Base-by-base conservation (phyloP, 2,888 invertebrate species). In the Lamproptera curius region DNA sequence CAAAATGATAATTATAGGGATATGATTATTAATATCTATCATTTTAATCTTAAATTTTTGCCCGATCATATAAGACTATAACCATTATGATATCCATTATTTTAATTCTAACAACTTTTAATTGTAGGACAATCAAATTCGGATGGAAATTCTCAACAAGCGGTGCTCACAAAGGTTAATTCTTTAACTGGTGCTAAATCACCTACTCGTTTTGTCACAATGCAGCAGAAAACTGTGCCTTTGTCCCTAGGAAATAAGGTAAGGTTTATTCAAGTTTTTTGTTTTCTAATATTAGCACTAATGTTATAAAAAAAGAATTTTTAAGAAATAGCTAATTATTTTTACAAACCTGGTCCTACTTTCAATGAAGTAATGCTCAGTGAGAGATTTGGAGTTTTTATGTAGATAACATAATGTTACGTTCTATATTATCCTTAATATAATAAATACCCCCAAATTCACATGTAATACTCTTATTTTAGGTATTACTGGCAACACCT, bases 401-500 rank as follows among this genome's bases (percentile, higher is more conserved):
- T 31, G 8, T 5, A 39, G 16, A 34, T 38, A 31, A 35, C 34
- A 1, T 34, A 6, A 16, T 2, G 11, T 31, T 20, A 20, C 20
- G 6, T 20, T 20, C 6, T 6, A 20, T 5, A 20, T 20, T 20
- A 20, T 37, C 3, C 28, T 28, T 10, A 35, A 5, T 34, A 28
- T 16, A 28, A 16, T 14, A 36, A 2, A 36, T 9, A 11, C 2
- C 17, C 5, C 17, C 5, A 1, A 34, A n/a, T 15, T 37, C 17
- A n/a, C 13, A n/a, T 11, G 9, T 3, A 31, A 11, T 33, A 28
- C 40, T 44, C 35, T 36, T 13, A 28, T 63, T 67, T 2, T 61
- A 87, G 81, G 76, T 90, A 20, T 52, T 90, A 40, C 48, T 89
- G 15, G 70, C 85, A 23, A 76, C 85, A 6, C 80, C 87, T 0